phyloP scores from a whole-genome alignment of 2,797 vertebrate species.

The Protosalanx chinensis region DNA sequence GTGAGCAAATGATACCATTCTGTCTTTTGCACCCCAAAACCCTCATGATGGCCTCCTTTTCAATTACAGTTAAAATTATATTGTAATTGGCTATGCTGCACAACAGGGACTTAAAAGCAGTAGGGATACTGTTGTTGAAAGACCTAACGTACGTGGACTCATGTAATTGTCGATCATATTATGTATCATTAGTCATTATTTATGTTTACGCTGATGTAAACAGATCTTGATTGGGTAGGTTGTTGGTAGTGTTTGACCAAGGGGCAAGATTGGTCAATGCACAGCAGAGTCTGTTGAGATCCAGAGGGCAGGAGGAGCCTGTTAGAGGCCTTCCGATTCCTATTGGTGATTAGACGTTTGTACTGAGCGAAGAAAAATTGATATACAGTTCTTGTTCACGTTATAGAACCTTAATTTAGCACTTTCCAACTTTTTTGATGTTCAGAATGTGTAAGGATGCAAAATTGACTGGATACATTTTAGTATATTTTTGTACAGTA shows the following conservation, averaged over 20 bases:
- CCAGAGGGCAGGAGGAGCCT: slow-evolving; percentile 43
- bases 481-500: slow-evolving; percentile 83
- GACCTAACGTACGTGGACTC: slow-evolving; percentile 27
- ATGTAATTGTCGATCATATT: slow-evolving; percentile 50
- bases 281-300: slow-evolving; percentile 47
- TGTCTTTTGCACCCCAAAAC: slow-evolving; percentile 10
- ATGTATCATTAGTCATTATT: slow-evolving; percentile 68
- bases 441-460: slow-evolving; percentile 78
- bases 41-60: slow-evolving; percentile 28
- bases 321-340: slow-evolving; percentile 48
- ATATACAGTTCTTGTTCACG: slow-evolving; percentile 48
- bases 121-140: slow-evolving; percentile 1
- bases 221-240: neutral
- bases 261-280: slow-evolving; percentile 69
- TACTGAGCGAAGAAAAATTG: slow-evolving; percentile 30
- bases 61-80: slow-evolving; percentile 40
- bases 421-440: slow-evolving; percentile 76
- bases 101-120: slow-evolving; percentile 40
- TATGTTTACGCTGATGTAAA: slow-evolving; percentile 66
- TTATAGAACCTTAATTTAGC: slow-evolving; percentile 70
- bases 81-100: slow-evolving; percentile 43
- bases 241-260: slow-evolving; percentile 38
- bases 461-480: slow-evolving; percentile 76
- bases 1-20: slow-evolving; percentile 37
- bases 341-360: slow-evolving; percentile 44